A percentile compares a stretch with the other conserved stretches of the same genome.
These are phyloP conservation scores for Drosophila nigromelanica DNA, from an alignment of 1,140 invertebrate species.

Conservation along the genomic window DNA sequence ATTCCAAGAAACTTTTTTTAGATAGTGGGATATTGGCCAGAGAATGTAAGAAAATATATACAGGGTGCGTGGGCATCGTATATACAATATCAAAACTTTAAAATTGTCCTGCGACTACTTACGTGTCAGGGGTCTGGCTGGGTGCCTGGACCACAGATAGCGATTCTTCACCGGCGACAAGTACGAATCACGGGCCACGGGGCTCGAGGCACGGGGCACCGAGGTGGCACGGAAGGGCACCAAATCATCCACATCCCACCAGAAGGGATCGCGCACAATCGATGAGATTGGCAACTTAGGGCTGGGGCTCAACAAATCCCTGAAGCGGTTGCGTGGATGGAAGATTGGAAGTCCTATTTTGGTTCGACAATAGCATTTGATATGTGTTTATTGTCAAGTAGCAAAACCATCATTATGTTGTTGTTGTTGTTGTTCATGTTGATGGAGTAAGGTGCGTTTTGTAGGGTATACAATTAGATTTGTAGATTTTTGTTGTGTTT, in stretches of 20 bases:
- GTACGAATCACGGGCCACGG: constrained; percentile 92
- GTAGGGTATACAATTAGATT: constrained; percentile 60
- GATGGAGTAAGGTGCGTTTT: constrained; percentile 32
- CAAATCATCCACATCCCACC: constrained; percentile 92
- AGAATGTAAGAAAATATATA: constrained; percentile 31
- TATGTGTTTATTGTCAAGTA: constrained; percentile 56
- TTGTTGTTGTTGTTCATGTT: constrained; percentile 21
- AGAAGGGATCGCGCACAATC: constrained; percentile 93
- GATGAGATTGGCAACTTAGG: constrained; percentile 90
- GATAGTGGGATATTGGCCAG: constrained; percentile 17
- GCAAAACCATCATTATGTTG: constrained; percentile 45
- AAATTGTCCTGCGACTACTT: constrained; percentile 48
- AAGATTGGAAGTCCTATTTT: constrained; percentile 88
- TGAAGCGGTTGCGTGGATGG: constrained; percentile 88
- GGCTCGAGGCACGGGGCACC: constrained; percentile 85
- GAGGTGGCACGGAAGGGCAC: constrained; percentile 88
- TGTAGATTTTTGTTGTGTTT: constrained; percentile 60
- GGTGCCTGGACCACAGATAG: constrained; percentile 94
- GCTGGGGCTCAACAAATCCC: constrained; percentile 90
- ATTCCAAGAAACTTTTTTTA: background rate
- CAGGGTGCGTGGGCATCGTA: constrained; percentile 28
- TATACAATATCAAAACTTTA: background rate
- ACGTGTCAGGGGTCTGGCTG: constrained; percentile 91
- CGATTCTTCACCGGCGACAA: constrained; percentile 94
- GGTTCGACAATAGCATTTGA: constrained; percentile 44